Conservation (phyloP, 2,113 vertebrate genomes). For the Numida meleagris region DNA sequence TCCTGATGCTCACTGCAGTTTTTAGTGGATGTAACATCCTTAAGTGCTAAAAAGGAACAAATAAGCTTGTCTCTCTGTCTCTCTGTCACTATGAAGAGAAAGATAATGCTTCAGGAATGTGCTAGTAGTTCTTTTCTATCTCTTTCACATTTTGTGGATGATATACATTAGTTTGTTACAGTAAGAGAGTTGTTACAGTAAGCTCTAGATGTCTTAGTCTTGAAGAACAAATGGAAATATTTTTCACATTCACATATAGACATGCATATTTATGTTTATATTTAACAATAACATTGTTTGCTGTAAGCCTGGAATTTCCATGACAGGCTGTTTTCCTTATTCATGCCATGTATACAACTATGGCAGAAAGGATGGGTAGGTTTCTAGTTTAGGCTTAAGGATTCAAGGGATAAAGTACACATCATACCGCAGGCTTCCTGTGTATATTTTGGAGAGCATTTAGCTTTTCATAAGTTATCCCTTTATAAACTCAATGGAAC, state of each 20-base stretch:
- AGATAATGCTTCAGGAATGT: fast-evolving
- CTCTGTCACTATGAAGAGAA: fast-evolving
- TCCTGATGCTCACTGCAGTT: not conserved
- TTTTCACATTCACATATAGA: not conserved
- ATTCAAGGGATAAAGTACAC: not conserved
- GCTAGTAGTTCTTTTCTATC: not conserved
- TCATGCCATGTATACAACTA: not conserved
- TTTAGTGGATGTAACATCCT: not conserved
- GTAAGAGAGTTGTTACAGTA: too few species aligned
- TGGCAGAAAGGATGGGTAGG: not conserved
- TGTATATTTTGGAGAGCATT: fast-evolving
- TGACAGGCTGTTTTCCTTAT: not conserved
- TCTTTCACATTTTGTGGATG: not conserved
- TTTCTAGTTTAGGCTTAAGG: not conserved
- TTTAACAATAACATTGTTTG: not conserved
- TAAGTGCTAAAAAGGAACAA: not conserved
- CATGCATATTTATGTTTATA: not conserved
- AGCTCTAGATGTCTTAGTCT: not conserved
- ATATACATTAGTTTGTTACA: not conserved
- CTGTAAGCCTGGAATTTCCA: not conserved
- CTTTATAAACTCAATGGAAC: not conserved
- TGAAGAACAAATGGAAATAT: not conserved
- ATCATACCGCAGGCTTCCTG: not conserved
- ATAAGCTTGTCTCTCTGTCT: not conserved
- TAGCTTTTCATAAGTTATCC: not conserved